phyloP scores from a whole-genome alignment of 2,888 invertebrate species.

The Rhingia rostrata region DNA sequence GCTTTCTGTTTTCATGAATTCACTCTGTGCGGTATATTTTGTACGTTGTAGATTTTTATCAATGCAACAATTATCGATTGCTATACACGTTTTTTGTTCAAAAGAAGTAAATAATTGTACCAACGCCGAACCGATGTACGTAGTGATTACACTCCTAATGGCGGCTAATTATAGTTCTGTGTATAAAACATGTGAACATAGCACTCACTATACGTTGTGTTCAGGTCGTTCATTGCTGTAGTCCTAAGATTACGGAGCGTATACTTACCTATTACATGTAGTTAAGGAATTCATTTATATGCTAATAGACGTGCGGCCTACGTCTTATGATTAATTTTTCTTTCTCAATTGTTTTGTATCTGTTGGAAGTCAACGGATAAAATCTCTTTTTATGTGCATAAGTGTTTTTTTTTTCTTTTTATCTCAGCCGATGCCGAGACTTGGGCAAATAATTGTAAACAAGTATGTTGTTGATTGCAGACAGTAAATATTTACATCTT shows the following conservation, averaged over 20 bases:
- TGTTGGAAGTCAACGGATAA: not conserved
- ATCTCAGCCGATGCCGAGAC: not conserved
- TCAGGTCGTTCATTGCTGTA: conserved; percentile 5
- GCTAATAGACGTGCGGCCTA: conserved; percentile 44
- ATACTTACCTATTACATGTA: not conserved
- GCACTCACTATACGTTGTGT: not conserved
- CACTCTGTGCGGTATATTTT: not conserved
- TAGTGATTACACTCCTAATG: conserved; percentile 38
- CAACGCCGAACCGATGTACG: conserved; percentile 6
- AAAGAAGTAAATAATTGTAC: conserved; percentile 35
- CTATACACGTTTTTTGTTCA: conserved; percentile 35
- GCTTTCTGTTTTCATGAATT: not conserved
- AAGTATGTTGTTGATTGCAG: too few species aligned
- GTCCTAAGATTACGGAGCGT: not conserved
- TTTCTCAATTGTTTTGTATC: conserved; percentile 15
- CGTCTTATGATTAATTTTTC: conserved; percentile 8
- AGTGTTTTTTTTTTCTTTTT: conserved; percentile 16
- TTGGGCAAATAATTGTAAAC: too few species aligned
- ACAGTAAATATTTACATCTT: too few species aligned
- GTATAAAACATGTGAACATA: conserved; percentile 36
- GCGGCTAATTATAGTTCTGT: conserved; percentile 43
- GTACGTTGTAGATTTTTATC: conserved; percentile 33
- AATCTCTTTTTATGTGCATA: conserved; percentile 11
- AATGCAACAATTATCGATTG: conserved; percentile 25
- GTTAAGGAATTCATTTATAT: conserved; percentile 35